Evolutionary conservation across 1,140 invertebrate genomes (phyloP), one percentile per base, ranked within the genome.

Genomic region (Apis laboriosa): DNA sequence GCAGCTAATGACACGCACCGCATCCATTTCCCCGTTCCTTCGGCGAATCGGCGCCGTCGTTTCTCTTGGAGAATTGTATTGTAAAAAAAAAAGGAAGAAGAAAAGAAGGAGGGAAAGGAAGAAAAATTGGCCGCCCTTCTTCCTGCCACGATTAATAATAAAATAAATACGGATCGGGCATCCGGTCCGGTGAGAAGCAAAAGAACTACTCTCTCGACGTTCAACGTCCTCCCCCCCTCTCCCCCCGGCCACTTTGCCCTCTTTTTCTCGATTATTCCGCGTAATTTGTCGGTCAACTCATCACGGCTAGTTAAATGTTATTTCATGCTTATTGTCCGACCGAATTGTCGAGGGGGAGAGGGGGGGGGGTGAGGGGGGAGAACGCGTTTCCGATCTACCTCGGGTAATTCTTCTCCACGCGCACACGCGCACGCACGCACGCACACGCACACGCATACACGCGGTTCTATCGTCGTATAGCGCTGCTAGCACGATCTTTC

Each of bases 201-300:
- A 79, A 84, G 84, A n/a, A n/a, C 89, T 91, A n/a, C 84, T 68
- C 15, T 24, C 49, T 60, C 74, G 28, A n/a, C n/a, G n/a, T n/a
- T n/a, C n/a, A n/a, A n/a, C n/a, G n/a, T n/a, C n/a, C 56, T 76
- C 71, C 51, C 49, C 24, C 61, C 49, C 9, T 9, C n/a, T 2
- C 21, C 1, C 21, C 9, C 67, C 13, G 12, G 9, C 67, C 83
- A 76, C 74, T 75, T 87, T 83, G 63, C 75, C 86, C 87, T 80
- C 88, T 88, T 89, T 77, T 90, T 90, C 88, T 85, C 88, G 90
- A 93, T 92, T 89, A 93, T 93, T 94, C 91, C 91, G 92, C 92
- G 93, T 92, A 94, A 94, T 94, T 93, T 93, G 92, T 93, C 90
- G 91, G 91, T 93, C 93, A 92, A 94, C 90, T 90, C 91, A 92